Evolutionary conservation across 23 tunicate species (phyloP), one percentile per base, ranked within the genome.

Genomic region (Ascidia mentula): DNA sequence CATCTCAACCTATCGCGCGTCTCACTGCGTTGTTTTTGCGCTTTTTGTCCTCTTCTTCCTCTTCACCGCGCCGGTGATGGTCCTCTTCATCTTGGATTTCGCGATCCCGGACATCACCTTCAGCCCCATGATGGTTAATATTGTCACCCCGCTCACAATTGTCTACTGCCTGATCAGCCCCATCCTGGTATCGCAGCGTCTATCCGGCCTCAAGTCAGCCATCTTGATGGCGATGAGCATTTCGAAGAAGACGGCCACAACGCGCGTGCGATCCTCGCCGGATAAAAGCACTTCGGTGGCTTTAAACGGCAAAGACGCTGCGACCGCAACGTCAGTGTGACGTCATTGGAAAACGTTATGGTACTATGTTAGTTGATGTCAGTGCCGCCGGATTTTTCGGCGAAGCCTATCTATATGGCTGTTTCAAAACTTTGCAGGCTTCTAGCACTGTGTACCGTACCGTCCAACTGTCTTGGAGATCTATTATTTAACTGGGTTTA

Each of bases 101-200:
- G 78, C 74, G 24, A 28, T 79, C 18, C 45, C 80, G 18, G 88
- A 81, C 32, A 76, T 76, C 46, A 34, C 37, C 15, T 40, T 85
- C 69, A 69, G 83, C 18, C 86, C 71, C 38, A 38, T 80, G 69
- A 46, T 77, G 32, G 86, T 93, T 36, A 93, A 93, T 70, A 74
- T 74, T 69, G 69, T 93, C 20, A 83, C 86, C 0, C 98, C 98
- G 8, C 77, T 93, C 22, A 93, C 98, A 0, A 79, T 93, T 32
- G 34, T 93, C 59, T 88, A 88, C 86, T 88, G 98, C 79, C 79
- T 84, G 40, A 46, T 88, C 40, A 88, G 98, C 77, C 98, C 98
- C 28, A 70, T 93, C 40, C 53, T 93, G 39, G 28, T 93, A 37
- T 36, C 87, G 31, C 82, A 82, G 22, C 40, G 85, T 35, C 76